These are phyloP conservation scores for Drosophila putrida DNA, from an alignment of 2,888 invertebrate genomes.

Conservation along the genomic window DNA sequence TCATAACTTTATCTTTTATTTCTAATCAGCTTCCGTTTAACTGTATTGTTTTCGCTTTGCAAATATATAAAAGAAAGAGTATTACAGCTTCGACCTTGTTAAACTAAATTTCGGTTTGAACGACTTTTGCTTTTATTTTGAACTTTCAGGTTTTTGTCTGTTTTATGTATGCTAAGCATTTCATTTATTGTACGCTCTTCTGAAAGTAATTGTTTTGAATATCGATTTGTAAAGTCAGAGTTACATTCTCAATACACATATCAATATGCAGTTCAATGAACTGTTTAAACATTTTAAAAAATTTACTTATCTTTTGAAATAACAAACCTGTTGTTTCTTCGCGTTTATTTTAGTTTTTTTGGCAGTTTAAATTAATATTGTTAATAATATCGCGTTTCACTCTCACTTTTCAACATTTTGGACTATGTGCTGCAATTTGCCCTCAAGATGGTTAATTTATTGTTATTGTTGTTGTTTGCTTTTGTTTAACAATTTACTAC, in stretches of 20 bases:
- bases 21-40: neutral
- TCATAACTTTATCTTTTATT: neutral
- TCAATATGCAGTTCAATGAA: slow-evolving; percentile 38
- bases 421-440: slow-evolving; percentile 24
- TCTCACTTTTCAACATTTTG: slow-evolving; percentile 44
- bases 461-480: slow-evolving; percentile 9
- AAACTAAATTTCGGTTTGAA: neutral
- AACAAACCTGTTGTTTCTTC: neutral
- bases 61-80: slow-evolving; percentile 4
- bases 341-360: neutral
- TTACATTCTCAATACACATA: slow-evolving; percentile 9
- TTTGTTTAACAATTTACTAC: slow-evolving; percentile 48
- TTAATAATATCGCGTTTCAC: slow-evolving; percentile 23
- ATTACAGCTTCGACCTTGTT: slow-evolving; percentile 10
- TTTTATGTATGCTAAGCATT: slow-evolving; percentile 23
- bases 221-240: slow-evolving; percentile 11
- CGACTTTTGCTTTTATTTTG: slow-evolving; percentile 4
- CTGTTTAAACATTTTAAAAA: slow-evolving; percentile 5
- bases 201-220: slow-evolving; percentile 31
- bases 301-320: neutral
- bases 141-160: slow-evolving; percentile 9
- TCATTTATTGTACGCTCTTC: slow-evolving; percentile 16
- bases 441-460: slow-evolving; percentile 35
- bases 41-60: neutral
- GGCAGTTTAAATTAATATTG: slow-evolving; percentile 10